Base-by-base conservation (phyloP, 2,888 invertebrate genomes). In the Caenorhabditis panamensis region DNA sequence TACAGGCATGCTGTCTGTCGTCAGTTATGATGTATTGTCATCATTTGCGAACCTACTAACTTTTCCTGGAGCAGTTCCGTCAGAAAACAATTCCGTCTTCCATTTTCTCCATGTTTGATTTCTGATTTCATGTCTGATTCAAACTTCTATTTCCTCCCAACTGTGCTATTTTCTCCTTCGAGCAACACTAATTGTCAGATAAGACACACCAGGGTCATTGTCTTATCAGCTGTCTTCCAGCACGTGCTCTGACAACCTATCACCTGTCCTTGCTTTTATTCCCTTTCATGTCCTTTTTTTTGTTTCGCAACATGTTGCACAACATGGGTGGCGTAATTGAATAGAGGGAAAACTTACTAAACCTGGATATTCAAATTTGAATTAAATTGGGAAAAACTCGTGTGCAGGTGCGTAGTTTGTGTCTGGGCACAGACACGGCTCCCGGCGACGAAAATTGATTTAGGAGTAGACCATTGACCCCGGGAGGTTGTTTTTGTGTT, bases 61-160 rank as follows among this genome's bases (percentile, higher is more conserved):
- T 31, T 31, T 9, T 31, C 31, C 44, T n/a, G 44, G 44, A 49
- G 49, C 18, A 8, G 11, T 3, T 44, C 11, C 11, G 16, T 11
- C 44, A 44, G 13, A 44, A 44, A 44, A 44, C n/a, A n/a, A n/a
- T n/a, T n/a, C n/a, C n/a, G n/a, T n/a, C n/a, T n/a, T n/a, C n/a
- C 24, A 11, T 24, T 24, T 24, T n/a, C 11, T 54, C 13, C 22
- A n/a, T 20, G 31, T 56, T 56, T 56, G 56, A 56, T 56, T 56
- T 56, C 56, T 56, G 56, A 31, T 56, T 56, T 11, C 56, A 31
- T 28, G 4, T n/a, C n/a, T n/a, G n/a, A n/a, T n/a, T n/a, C n/a
- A n/a, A n/a, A n/a, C n/a, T n/a, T n/a, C 28, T 13, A 24, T 54
- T 26, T 54, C 6, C 26, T 53, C 24, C 51, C 9, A n/a, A n/a